Percentiles rank a stretch among this genome's conserved stretches.
These are phyloP conservation scores for Drosophila hamatofila DNA, from an alignment of 2,888 invertebrate genomes.

Conservation along the genomic window DNA sequence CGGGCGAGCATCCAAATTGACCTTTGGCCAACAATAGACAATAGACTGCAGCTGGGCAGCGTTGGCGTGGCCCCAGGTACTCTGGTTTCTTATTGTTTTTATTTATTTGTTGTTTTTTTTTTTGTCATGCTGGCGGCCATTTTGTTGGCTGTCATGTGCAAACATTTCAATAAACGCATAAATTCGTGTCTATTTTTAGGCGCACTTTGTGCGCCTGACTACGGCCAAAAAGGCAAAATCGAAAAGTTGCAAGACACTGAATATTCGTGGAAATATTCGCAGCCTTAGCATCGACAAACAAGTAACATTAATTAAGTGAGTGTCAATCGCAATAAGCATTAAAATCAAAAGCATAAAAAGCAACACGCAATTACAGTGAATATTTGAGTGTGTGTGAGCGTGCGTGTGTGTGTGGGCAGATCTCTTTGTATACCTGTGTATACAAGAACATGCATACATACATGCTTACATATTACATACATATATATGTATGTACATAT, in stretches of 20 bases:
- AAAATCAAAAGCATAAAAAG: conserved; percentile 12
- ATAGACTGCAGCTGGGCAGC: conserved; percentile 4
- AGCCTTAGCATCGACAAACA: conserved; percentile 2
- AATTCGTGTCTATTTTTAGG: conserved; percentile 70
- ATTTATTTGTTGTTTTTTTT: background rate
- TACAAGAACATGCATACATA: background rate
- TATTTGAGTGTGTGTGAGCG: background rate
- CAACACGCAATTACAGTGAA: background rate
- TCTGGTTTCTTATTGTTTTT: conserved; percentile 15
- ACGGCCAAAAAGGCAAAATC: background rate
- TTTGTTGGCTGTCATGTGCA: conserved; percentile 49
- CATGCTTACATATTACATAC: background rate
- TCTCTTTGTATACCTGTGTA: background rate
- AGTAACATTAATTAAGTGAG: conserved; percentile 45
- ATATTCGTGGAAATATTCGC: background rate
- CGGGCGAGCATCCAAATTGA: conserved; percentile 27
- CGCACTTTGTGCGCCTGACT: conserved; percentile 24
- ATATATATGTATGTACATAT: no score
- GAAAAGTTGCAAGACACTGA: conserved; percentile 7
- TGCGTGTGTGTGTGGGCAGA: background rate
- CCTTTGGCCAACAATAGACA: conserved; percentile 41
- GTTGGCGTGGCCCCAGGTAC: conserved; percentile 51
- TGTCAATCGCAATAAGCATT: conserved; percentile 34
- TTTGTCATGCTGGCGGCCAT: conserved; percentile 33
- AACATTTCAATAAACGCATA: conserved; percentile 67